Evolutionary conservation across 2,113 vertebrate species (phyloP).

Genomic region (Tachysurus vachellii): DNA sequence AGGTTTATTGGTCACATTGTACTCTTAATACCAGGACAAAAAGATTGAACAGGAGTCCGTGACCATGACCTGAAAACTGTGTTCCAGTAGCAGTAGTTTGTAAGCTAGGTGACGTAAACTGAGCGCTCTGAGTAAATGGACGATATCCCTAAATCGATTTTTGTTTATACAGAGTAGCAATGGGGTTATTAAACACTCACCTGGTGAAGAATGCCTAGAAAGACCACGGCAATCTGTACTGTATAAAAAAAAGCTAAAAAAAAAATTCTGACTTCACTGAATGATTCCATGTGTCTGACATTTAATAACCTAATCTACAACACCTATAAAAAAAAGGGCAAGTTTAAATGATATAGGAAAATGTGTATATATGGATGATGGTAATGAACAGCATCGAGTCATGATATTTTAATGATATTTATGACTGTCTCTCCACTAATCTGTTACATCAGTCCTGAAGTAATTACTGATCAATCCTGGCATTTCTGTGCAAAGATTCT

Average conservation of each 20-base stretch:
- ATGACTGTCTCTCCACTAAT: not conserved
- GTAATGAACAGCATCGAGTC: not conserved
- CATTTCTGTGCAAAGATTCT: not conserved
- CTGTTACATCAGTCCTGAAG: not conserved
- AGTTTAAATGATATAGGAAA: too few relatives aligned
- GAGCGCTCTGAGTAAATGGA: not conserved
- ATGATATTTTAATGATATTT: not conserved
- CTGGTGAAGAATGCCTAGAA: not conserved
- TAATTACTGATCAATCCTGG: not conserved
- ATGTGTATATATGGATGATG: not conserved
- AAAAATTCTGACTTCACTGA: not conserved
- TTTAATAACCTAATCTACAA: not conserved
- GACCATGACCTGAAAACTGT: not conserved
- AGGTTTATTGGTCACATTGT: conserved; percentile 38
- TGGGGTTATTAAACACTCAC: not conserved
- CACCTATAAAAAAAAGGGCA: too few relatives aligned
- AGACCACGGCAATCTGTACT: not conserved
- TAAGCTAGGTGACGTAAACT: conserved; percentile 19
- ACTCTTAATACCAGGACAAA: conserved; percentile 36
- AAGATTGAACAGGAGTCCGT: conserved; percentile 1
- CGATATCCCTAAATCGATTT: not conserved
- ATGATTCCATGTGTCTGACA: not conserved
- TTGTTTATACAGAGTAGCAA: not conserved
- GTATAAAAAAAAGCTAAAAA: not conserved
- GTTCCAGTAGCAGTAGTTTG: not conserved